Conservation (phyloP, 2,797 vertebrate species). For the Enteromius argenteus region DNA sequence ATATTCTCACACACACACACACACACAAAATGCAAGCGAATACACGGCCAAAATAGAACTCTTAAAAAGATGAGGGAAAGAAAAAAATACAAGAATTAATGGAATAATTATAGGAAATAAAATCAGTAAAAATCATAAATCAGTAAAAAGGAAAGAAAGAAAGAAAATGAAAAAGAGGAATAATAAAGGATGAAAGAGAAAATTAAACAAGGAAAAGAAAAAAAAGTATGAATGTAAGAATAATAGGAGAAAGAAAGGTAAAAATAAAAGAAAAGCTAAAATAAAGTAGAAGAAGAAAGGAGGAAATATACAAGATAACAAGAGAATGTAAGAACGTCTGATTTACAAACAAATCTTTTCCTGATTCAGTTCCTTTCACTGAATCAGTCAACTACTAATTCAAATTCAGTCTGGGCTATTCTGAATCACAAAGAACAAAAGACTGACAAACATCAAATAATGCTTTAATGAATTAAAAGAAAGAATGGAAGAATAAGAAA, state of each 20-base stretch:
- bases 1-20: background rate
- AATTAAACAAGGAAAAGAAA: background rate
- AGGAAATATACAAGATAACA: background rate
- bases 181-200: too few species aligned
- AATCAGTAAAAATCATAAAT: background rate
- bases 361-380: background rate
- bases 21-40: background rate
- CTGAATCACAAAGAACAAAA: background rate
- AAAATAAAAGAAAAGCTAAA: background rate
- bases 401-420: background rate
- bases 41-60: background rate
- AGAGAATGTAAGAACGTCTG: background rate
- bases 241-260: background rate
- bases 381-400: background rate
- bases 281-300: background rate
- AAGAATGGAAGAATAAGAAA: background rate
- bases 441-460: background rate
- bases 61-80: background rate
- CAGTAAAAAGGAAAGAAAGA: background rate
- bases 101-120: background rate
- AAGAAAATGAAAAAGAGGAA: background rate
- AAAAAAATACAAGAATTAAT: background rate
- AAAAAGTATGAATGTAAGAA: background rate
- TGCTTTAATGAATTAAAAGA: background rate
- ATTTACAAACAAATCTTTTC: background rate